Percentiles rank a stretch among this genome's conserved stretches.
Conservation (phyloP, 2,113 vertebrate genomes). For the Hirundichthys speculiger region DNA sequence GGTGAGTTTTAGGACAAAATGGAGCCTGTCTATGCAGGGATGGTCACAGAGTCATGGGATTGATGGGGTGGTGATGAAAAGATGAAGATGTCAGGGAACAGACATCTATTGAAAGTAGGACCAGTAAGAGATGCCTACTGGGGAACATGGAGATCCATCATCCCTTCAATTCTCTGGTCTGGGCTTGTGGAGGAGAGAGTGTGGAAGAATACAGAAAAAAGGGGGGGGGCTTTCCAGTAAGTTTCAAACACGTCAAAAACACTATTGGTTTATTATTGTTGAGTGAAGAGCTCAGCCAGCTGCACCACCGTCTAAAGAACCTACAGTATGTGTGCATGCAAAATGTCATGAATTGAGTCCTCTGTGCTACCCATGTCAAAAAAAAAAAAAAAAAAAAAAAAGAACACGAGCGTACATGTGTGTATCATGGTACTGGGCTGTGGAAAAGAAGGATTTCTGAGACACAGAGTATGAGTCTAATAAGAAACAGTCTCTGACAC, state of each 20-base stretch:
- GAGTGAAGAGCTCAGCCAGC: constrained; percentile 48
- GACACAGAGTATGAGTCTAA: too few species aligned
- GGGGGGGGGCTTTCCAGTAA: constrained; percentile 23
- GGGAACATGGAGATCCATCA: constrained; percentile 61
- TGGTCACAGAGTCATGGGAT: constrained; percentile 61
- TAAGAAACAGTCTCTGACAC: too few species aligned
- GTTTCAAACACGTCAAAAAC: constrained; percentile 41
- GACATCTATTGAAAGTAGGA: constrained; percentile 76
- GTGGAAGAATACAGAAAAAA: constrained; percentile 26
- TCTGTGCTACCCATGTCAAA: constrained; percentile 41
- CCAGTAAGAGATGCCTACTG: constrained; percentile 66
- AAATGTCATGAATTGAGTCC: constrained; percentile 49
- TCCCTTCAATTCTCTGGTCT: constrained; percentile 54
- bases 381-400: constrained; percentile 3
- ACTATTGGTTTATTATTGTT: constrained; percentile 65
- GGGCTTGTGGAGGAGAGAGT: constrained; percentile 23
- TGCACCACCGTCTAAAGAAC: constrained; percentile 34
- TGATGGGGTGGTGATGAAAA: constrained; percentile 84
- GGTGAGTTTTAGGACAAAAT: constrained; percentile 70
- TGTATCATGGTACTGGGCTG: constrained; percentile 22
- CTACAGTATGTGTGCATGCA: constrained; percentile 36
- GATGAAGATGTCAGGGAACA: constrained; percentile 79
- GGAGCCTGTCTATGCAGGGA: constrained; percentile 72
- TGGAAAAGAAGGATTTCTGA: constrained; percentile 33
- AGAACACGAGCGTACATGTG: not conserved